Conservation (phyloP, 2,797 vertebrate genomes). For the Prionace glauca region DNA sequence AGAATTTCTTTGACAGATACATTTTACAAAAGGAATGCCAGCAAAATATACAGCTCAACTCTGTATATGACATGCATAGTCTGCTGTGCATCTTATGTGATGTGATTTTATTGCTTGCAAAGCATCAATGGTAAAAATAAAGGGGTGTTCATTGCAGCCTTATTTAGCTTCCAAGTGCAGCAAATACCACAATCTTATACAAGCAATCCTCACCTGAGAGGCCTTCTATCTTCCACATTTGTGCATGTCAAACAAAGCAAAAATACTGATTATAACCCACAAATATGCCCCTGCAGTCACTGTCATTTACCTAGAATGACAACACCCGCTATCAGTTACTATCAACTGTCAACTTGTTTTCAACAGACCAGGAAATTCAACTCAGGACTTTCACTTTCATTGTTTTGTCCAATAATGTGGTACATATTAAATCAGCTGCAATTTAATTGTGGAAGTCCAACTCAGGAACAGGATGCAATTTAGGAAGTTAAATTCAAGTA, state of each 20-base stretch:
- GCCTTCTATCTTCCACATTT: background rate
- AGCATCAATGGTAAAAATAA: background rate
- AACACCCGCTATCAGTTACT: background rate
- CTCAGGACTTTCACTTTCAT: background rate
- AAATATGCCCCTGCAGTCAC: background rate
- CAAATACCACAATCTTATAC: background rate
- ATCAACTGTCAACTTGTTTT: background rate
- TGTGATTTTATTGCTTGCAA: background rate
- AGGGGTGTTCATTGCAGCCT: background rate
- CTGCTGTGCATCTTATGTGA: background rate
- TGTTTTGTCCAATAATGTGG: background rate
- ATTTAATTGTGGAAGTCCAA: background rate
- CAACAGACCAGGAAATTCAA: background rate
- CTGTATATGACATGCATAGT: background rate
- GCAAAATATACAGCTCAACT: background rate
- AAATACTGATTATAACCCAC: background rate
- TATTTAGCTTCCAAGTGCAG: conserved; percentile 18
- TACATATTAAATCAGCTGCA: background rate
- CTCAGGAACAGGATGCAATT: background rate
- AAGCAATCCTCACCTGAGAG: conserved; percentile 13
- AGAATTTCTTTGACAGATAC: background rate
- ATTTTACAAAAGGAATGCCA: background rate
- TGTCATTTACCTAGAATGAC: background rate
- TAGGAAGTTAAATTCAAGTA: background rate
- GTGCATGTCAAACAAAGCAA: conserved; percentile 13